Percentiles rank a stretch among this genome's conserved stretches.
Evolutionary conservation across 2,797 vertebrate species (phyloP).

Genomic region (Crenichthys baileyi): DNA sequence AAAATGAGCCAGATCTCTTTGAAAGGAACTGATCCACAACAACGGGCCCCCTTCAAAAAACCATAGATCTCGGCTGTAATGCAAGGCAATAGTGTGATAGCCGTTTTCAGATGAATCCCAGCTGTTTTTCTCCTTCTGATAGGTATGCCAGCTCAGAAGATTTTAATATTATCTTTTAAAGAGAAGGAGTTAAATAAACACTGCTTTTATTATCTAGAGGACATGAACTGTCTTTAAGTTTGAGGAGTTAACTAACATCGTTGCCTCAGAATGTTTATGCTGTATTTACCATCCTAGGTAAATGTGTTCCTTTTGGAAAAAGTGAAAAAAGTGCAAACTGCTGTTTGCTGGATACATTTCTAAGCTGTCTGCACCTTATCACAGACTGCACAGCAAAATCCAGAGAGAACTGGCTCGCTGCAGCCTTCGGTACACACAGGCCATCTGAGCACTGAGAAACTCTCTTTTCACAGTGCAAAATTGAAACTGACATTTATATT

Average conservation of each 20-base stretch:
- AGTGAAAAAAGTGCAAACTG: constrained; percentile 13
- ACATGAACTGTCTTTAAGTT: not conserved
- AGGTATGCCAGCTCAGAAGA: not conserved
- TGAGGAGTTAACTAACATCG: not conserved
- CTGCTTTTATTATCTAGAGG: not conserved
- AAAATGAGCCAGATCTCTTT: not conserved
- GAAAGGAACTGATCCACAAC: not conserved
- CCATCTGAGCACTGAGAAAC: constrained; percentile 43
- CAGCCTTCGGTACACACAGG: constrained; percentile 22
- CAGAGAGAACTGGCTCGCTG: constrained; percentile 26
- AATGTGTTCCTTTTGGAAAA: not conserved
- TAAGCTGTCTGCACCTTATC: constrained; percentile 13
- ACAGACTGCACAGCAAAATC: constrained; percentile 18
- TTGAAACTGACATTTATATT: constrained; percentile 70
- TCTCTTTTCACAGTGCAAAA: constrained; percentile 46
- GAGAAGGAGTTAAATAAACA: not conserved
- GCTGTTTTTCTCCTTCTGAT: not conserved
- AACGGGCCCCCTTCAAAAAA: not conserved
- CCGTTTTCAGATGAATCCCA: not conserved
- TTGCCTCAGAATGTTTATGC: not conserved
- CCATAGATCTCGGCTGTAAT: not conserved
- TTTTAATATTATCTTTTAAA: not conserved
- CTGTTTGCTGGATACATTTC: constrained; percentile 10
- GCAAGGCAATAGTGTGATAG: not conserved
- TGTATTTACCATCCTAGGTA: not conserved